Percentiles rank a stretch among this genome's conserved stretches.
Conservation (phyloP, 2,113 vertebrate genomes). For the Calyptommatus sinebrachiatus region DNA sequence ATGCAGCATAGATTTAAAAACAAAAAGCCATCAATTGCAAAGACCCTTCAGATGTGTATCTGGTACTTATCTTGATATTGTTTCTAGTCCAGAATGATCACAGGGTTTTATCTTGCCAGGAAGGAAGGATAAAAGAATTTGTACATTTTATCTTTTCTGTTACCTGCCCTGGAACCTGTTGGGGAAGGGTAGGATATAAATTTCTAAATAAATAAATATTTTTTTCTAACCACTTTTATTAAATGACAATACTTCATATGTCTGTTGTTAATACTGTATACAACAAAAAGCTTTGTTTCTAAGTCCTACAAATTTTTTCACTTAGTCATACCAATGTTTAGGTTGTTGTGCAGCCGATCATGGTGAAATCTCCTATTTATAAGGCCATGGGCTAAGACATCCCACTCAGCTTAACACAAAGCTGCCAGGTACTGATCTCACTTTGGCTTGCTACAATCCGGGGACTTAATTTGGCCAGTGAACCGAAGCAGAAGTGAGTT, state of each 20-base stretch:
- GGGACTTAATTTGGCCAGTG: no score
- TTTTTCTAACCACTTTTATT: background rate
- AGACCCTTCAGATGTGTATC: background rate
- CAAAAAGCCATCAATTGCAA: background rate
- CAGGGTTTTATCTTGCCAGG: no score
- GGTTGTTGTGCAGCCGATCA: background rate
- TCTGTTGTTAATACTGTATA: background rate
- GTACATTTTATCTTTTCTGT: no score
- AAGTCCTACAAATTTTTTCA: background rate
- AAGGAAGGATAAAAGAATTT: no score
- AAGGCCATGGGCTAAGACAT: no score
- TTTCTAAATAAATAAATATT: background rate
- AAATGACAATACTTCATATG: background rate
- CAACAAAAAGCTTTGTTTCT: background rate
- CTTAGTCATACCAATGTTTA: background rate
- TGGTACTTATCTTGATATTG: background rate
- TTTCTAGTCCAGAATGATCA: background rate
- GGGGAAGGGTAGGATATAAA: no score
- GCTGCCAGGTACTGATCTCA: no score
- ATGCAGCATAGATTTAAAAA: background rate
- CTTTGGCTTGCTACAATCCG: no score
- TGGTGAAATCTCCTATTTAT: no score
- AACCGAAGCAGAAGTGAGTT: no score
- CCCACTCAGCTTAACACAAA: no score
- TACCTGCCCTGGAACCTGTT: no score